Evolutionary conservation across 1,140 invertebrate species (phyloP), one percentile per base, ranked within the genome.

Genomic region (Calephelis nemesis): DNA sequence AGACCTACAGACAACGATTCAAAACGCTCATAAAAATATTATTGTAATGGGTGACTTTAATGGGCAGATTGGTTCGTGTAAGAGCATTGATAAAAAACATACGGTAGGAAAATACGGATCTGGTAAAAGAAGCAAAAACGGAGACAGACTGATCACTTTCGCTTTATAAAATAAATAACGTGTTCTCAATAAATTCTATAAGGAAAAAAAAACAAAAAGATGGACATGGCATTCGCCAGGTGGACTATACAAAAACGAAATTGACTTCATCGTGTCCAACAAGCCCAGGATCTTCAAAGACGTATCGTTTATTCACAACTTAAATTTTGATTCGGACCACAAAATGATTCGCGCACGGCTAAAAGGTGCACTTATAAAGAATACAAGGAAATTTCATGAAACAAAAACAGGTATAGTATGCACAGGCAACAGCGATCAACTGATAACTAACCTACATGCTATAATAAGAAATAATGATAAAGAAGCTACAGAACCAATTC

Each of bases 181-280:
- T 9, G 49, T 65, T 50, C 47, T 65, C 10, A 65, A 65, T 30
- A 50, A 47, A 19, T 65, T 65, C 15, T 65, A 11, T 47, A 65
- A 49, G 48, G 52, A 65, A 65, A 65, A 65, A 13, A 47, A 50
- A 65, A 30, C 63, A 30, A 65, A 65, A 19, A 65, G n/a, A 50
- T 66, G 65, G 65, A 66, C 62, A 12, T 63, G 62, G 40, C 45
- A 47, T 47, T 63, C 45, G 45, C 62, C 62, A 15, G 12, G 47
- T 13, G 62, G 62, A 47, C 3, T n/a, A 8, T 15, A 63, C 13
- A 63, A 47, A 63, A 63, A 63, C 42, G 62, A 63, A 63, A 62
- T 62, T 11, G 30, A 30, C 30, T 62, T 62, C 30, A 62, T 62
- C 7, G 7, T 49, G 47, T 12, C 47, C 5, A 62, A 30, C 30